Percentiles rank a stretch among this genome's conserved stretches.
Evolutionary conservation across 2,113 vertebrate species (phyloP).

Genomic region (Hemicordylus capensis): DNA sequence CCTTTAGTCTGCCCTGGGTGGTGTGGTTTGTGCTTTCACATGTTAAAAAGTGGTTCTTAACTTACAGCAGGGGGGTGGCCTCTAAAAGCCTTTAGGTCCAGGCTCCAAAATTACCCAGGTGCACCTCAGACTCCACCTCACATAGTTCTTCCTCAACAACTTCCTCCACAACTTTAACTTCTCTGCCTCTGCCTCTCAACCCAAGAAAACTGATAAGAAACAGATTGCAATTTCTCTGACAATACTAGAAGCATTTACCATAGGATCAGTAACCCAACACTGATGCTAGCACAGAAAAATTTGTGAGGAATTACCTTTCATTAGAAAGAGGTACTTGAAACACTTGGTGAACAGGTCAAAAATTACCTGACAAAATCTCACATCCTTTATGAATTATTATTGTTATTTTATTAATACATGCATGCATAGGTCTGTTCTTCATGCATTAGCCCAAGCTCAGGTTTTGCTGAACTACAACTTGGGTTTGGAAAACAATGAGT

Average conservation of each 20-base stretch:
- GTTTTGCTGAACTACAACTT: too few relatives aligned
- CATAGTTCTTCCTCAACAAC: too few relatives aligned
- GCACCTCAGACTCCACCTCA: too few relatives aligned
- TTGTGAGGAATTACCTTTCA: background rate
- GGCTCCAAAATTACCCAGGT: too few relatives aligned
- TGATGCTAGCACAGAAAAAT: background rate
- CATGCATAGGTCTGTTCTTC: background rate
- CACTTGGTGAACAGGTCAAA: background rate
- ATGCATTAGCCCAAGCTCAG: background rate
- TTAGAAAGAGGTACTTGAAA: background rate
- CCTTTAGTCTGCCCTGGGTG: too few relatives aligned
- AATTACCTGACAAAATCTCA: background rate
- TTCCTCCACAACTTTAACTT: conserved; percentile 12
- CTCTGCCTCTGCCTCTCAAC: background rate
- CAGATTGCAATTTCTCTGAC: background rate
- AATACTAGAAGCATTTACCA: background rate
- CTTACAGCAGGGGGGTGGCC: too few relatives aligned
- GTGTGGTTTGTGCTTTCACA: too few relatives aligned
- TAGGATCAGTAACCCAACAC: background rate
- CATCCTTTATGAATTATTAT: too few relatives aligned
- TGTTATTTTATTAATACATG: background rate
- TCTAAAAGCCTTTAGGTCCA: too few relatives aligned
- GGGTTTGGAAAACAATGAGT: too few relatives aligned
- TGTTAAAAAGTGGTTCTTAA: too few relatives aligned
- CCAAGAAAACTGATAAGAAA: background rate